Percentiles rank a stretch among this genome's conserved stretches.
These are phyloP conservation scores for Plumapathes pennacea DNA, from an alignment of 92 coral and sea anemone species.

Conservation along the genomic window DNA sequence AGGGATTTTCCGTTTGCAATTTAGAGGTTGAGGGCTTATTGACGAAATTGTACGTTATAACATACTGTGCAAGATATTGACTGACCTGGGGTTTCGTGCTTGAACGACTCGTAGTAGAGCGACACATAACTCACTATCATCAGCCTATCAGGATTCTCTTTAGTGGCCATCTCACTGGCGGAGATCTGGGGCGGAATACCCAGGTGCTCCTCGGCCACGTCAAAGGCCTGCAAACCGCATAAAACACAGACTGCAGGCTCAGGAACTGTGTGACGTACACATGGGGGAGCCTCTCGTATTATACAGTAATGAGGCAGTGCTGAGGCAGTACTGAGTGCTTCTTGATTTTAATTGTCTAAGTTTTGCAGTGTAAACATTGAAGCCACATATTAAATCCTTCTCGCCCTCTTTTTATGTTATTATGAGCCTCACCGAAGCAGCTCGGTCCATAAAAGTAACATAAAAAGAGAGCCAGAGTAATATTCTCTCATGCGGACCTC, in stretches of 20 bases:
- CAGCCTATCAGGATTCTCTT: slow-evolving; percentile 70
- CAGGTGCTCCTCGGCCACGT: slow-evolving; percentile 89
- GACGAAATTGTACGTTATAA: too few relatives aligned
- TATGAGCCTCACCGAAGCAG: too few relatives aligned
- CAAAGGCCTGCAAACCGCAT: slow-evolving; percentile 66
- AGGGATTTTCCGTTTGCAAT: too few relatives aligned
- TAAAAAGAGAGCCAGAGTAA: neutral
- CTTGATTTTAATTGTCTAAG: too few relatives aligned
- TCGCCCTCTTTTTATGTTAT: too few relatives aligned
- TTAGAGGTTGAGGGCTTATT: too few relatives aligned
- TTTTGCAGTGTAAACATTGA: too few relatives aligned
- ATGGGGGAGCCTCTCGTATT: neutral
- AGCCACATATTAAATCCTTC: too few relatives aligned
- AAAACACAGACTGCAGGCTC: neutral
- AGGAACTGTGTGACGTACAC: neutral
- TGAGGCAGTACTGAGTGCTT: neutral
- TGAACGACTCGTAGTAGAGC: slow-evolving; percentile 89
- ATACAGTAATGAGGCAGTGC: neutral
- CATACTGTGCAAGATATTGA: too few relatives aligned
- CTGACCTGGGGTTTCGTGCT: slow-evolving; percentile 80
- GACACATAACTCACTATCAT: slow-evolving; percentile 90
- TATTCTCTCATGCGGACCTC: too few relatives aligned
- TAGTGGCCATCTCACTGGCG: slow-evolving; percentile 83
- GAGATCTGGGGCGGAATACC: slow-evolving; percentile 98
- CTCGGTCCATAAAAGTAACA: neutral